phyloP scores from a whole-genome alignment of 2,113 vertebrate species.

The Naja naja region DNA sequence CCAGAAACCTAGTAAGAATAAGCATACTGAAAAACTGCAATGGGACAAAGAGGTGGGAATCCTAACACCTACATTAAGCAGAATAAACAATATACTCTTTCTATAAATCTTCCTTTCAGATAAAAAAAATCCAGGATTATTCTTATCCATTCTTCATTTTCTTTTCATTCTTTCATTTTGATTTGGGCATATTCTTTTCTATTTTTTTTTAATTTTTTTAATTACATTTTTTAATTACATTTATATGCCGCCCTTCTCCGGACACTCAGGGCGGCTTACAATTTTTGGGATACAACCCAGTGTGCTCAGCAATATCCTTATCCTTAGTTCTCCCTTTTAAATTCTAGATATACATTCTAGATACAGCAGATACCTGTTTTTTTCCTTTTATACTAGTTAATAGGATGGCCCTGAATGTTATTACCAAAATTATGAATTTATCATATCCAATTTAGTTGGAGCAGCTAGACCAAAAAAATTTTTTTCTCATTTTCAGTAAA shows the following conservation, averaged over 20 bases:
- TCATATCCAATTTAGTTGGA: not conserved
- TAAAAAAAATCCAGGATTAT: not conserved
- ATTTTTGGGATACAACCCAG: too few species aligned
- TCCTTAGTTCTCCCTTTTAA: not conserved
- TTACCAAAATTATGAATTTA: not conserved
- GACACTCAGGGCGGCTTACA: too few species aligned
- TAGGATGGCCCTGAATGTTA: not conserved
- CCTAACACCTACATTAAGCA: not conserved
- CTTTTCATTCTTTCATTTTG: not conserved
- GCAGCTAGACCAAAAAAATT: not conserved
- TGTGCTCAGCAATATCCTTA: too few species aligned
- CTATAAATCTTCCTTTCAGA: not conserved
- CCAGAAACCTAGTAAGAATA: not conserved
- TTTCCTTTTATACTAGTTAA: not conserved
- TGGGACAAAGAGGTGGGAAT: not conserved
- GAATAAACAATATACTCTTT: not conserved
- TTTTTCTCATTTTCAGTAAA: not conserved
- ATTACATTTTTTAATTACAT: too few species aligned
- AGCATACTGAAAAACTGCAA: not conserved
- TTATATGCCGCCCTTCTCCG: too few species aligned
- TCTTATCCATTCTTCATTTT: not conserved
- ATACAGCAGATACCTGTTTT: not conserved
- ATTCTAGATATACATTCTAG: not conserved
- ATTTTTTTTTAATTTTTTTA: too few species aligned
- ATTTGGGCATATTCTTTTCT: not conserved